Evolutionary conservation across 1,140 invertebrate species (phyloP).

Genomic region (Megalopta genalis): DNA sequence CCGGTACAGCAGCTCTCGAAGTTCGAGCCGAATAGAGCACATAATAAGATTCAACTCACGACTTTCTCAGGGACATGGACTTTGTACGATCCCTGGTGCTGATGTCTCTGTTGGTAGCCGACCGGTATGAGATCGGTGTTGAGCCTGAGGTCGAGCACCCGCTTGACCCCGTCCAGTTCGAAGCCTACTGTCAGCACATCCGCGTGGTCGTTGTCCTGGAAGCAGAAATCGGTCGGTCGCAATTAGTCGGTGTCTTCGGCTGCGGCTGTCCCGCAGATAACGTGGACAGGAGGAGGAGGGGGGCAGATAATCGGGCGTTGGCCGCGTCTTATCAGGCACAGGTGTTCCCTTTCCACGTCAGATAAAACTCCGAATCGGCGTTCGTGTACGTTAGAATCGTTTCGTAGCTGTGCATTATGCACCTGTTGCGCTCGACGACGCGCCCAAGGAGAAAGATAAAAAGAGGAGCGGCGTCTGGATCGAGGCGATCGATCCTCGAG

Average conservation of each 20-base stretch:
- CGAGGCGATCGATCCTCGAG: neutral
- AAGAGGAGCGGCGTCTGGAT: neutral
- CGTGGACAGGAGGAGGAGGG: too few relatives aligned
- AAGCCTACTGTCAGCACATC: constrained; percentile 86
- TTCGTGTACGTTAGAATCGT: constrained; percentile 17
- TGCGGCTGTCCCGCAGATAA: neutral
- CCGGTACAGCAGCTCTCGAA: too few relatives aligned
- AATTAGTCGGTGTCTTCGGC: neutral
- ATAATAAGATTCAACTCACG: constrained; percentile 77
- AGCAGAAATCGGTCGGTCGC: constrained; percentile 48
- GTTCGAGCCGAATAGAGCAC: too few relatives aligned
- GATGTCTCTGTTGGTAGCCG: constrained; percentile 87
- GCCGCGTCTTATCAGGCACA: too few relatives aligned
- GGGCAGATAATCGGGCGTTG: neutral
- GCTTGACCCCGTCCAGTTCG: constrained; percentile 83
- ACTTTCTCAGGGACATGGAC: constrained; percentile 83
- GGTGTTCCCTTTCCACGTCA: too few relatives aligned
- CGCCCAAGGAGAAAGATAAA: constrained; percentile 14
- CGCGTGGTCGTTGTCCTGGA: constrained; percentile 86
- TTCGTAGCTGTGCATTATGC: constrained; percentile 23
- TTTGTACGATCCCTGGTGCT: constrained; percentile 83
- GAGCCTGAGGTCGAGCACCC: constrained; percentile 87
- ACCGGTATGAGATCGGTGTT: constrained; percentile 88
- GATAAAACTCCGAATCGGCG: constrained; percentile 2
- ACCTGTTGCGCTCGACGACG: constrained; percentile 31